Evolutionary conservation across 2,113 vertebrate genomes (phyloP), one percentile per base, ranked within the genome.

Genomic region (Trematocara zebra): DNA sequence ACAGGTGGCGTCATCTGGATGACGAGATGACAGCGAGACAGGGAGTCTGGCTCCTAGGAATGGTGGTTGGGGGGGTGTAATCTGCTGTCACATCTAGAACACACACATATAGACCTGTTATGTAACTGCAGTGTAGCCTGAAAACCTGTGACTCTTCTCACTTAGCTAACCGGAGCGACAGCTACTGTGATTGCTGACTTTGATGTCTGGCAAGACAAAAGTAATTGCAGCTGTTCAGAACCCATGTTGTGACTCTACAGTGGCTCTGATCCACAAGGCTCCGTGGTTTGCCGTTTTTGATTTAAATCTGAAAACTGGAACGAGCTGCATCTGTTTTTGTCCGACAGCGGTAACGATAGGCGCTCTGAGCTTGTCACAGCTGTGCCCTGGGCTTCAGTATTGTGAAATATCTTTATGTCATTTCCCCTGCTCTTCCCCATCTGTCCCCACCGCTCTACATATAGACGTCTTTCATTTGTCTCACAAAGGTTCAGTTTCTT

Each of bases 351-450:
- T 15, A 79, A 51, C 35, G 89, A 92, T 90, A 78, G 88, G 85
- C 57, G 11, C 84, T 85, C 57, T 81, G 82, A 84, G 83, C 85
- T 87, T 83, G 92, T 85, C 88, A 80, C 7, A 1, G 31, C 57
- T 26, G 78, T 33, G 84, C 49, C 79, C 83, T 61, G 52, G 84
- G 87, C 80, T 78, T 76, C 56, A 84, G 78, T 89, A 80, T 80
- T 88, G 85, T 80, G 51, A 92, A 91, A 88, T 83, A 85, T 86
- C 91, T 82, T 26, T 35, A 90, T 90, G 86, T 89, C 86, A 87
- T 72, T 83, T 82, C 74, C 47, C 14, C 12, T 83, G 69, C 74
- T 42, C 87, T 78, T 72, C 76, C n/a, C 17, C 31, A 76, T 20
- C 1, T 89, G 69, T 80, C 40, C 53, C 81, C 57, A 49, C 76